These are phyloP conservation scores for Aphrophora alni DNA, from an alignment of 2,888 invertebrate genomes.

Conservation along the genomic window DNA sequence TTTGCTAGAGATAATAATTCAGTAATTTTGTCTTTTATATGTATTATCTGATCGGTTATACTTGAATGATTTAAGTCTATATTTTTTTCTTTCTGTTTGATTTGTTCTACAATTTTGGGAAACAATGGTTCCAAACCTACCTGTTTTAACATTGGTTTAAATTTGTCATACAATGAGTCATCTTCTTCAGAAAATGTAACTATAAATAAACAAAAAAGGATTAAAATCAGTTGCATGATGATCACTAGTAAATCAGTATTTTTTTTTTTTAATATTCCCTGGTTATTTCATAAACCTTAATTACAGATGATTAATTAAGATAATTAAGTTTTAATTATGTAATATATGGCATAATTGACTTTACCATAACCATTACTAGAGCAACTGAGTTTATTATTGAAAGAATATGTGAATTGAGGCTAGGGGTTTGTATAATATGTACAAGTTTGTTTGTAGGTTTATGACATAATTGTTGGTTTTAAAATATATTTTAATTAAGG, in stretches of 20 bases:
- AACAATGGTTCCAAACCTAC: background rate
- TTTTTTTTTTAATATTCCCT: too few species aligned
- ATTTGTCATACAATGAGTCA: background rate
- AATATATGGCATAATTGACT: background rate
- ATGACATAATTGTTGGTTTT: too few species aligned
- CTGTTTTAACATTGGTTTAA: background rate
- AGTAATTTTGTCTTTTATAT: background rate
- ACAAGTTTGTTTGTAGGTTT: too few species aligned
- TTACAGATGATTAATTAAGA: background rate
- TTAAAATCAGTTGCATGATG: background rate
- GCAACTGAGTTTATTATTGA: too few species aligned
- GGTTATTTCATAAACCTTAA: background rate
- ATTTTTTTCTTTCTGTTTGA: background rate
- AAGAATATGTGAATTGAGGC: too few species aligned
- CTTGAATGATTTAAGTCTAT: background rate
- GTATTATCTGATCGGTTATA: background rate
- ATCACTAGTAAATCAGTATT: background rate
- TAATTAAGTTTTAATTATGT: background rate
- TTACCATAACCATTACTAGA: too few species aligned
- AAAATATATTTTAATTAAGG: too few species aligned
- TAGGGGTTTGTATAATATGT: too few species aligned
- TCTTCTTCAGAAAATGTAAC: background rate
- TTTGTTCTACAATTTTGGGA: background rate
- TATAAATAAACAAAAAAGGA: background rate
- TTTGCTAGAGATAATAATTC: background rate